phyloP scores from a whole-genome alignment of 1,140 invertebrate species.

The Ceratosolen fusciceps region DNA sequence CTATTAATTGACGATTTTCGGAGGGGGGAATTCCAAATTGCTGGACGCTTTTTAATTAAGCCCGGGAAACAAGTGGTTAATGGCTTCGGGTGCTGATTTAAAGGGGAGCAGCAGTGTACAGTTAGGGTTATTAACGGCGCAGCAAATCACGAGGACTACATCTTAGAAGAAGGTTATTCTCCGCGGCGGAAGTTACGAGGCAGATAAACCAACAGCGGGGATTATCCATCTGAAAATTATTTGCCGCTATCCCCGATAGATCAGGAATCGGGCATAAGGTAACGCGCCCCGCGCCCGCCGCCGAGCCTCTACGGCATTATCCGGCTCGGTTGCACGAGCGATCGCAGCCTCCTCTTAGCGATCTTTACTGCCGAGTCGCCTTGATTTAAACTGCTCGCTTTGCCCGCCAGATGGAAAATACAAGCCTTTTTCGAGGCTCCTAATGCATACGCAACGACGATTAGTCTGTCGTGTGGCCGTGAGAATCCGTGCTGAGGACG shows the following conservation, averaged over 20 bases:
- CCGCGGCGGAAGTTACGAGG: background rate
- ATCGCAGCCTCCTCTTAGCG: background rate
- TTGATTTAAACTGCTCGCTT: too few relatives aligned
- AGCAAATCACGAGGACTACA: background rate
- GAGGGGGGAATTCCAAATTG: background rate
- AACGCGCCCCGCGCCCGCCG: background rate
- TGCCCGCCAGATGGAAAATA: too few relatives aligned
- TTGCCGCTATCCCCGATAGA: background rate
- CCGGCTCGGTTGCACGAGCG: background rate
- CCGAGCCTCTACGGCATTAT: background rate
- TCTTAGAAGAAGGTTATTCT: background rate
- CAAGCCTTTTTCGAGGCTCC: too few relatives aligned
- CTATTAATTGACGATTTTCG: background rate
- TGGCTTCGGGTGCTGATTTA: background rate
- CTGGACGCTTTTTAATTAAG: slow-evolving; percentile 4
- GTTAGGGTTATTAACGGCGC: background rate
- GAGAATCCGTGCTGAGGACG: background rate
- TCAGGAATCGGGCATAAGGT: background rate
- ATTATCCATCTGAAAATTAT: slow-evolving; percentile 11
- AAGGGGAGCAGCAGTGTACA: background rate
- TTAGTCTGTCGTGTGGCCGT: background rate
- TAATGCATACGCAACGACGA: too few relatives aligned
- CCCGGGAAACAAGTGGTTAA: background rate
- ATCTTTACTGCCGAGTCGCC: background rate
- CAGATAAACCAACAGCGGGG: background rate